A percentile compares a stretch with the other conserved stretches of the same genome.
These are phyloP conservation scores for Betta splendens DNA, from an alignment of 2,797 vertebrate genomes.

Conservation along the genomic window DNA sequence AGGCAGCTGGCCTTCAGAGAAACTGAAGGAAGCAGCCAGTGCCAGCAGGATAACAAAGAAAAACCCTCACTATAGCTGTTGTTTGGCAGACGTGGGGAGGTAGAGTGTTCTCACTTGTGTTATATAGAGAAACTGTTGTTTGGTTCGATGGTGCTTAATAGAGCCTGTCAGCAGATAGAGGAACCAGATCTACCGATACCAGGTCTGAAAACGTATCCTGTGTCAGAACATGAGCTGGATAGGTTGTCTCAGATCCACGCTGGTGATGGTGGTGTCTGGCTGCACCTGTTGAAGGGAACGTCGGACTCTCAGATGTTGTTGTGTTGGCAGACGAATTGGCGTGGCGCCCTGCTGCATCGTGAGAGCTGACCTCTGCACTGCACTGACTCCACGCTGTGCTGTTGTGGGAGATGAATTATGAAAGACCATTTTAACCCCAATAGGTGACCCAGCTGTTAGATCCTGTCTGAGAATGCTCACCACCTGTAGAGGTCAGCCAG, in stretches of 20 bases:
- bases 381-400: conserved; percentile 15
- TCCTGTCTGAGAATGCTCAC: conserved; percentile 42
- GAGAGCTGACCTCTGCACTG: conserved; percentile 48
- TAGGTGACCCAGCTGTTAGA: conserved; percentile 43
- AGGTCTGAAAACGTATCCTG: conserved; percentile 25
- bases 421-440: conserved; percentile 61
- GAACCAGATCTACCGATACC: conserved; percentile 32
- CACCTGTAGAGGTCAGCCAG: conserved; percentile 18
- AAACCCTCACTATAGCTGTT: conserved; percentile 9
- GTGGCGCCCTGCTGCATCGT: conserved; percentile 32
- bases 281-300: conserved; percentile 33
- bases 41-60: conserved; percentile 31
- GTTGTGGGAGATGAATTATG: conserved; percentile 54
- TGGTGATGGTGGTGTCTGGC: conserved; percentile 8
- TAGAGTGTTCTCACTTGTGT: background rate
- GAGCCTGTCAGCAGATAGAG: conserved; percentile 57
- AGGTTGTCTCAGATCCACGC: conserved; percentile 28
- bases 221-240: conserved; percentile 40
- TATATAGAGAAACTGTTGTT: background rate
- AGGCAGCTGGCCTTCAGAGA: conserved; percentile 34
- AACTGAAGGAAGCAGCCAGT: conserved; percentile 29
- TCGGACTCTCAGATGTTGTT: conserved; percentile 31
- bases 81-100: background rate
- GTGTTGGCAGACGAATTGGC: conserved; percentile 39
- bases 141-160: too few relatives aligned